Percentiles rank a stretch among this genome's conserved stretches.
Conservation (phyloP, 2,113 vertebrate genomes). For the Emydura subglobosa region DNA sequence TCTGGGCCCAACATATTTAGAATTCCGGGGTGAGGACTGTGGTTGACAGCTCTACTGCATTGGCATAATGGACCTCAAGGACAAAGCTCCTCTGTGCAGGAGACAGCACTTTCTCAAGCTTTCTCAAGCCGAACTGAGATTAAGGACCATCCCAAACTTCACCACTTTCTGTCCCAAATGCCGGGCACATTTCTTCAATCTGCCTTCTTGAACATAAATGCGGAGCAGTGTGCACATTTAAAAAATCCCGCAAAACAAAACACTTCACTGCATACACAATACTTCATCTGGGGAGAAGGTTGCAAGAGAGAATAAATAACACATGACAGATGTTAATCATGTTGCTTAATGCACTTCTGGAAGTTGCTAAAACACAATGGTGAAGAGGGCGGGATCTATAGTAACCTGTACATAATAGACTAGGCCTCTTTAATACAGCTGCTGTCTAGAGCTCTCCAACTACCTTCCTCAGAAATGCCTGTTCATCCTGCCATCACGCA, state of each 20-base stretch:
- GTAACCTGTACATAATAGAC: neutral
- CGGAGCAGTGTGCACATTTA: neutral
- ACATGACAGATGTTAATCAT: neutral
- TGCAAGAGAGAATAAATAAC: neutral
- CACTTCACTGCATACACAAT: neutral
- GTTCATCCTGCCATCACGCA: neutral
- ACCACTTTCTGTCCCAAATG: neutral
- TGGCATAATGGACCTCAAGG: neutral
- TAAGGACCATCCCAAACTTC: neutral
- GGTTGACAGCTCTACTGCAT: neutral
- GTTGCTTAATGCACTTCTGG: neutral
- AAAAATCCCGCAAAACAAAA: neutral
- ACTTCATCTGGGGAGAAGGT: neutral
- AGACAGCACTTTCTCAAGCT: neutral
- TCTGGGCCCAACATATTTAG: neutral
- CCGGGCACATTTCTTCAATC: neutral
- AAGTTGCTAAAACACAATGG: neutral
- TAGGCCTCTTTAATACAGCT: neutral
- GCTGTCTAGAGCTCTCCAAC: neutral
- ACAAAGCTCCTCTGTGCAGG: neutral
- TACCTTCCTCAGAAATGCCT: neutral
- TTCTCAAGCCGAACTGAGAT: neutral
- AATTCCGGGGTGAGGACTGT: neutral
- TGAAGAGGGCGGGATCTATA: neutral
- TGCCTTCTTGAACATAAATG: neutral